These are phyloP conservation scores for Anorthoa munda DNA, from an alignment of 2,888 invertebrate genomes.

Conservation along the genomic window DNA sequence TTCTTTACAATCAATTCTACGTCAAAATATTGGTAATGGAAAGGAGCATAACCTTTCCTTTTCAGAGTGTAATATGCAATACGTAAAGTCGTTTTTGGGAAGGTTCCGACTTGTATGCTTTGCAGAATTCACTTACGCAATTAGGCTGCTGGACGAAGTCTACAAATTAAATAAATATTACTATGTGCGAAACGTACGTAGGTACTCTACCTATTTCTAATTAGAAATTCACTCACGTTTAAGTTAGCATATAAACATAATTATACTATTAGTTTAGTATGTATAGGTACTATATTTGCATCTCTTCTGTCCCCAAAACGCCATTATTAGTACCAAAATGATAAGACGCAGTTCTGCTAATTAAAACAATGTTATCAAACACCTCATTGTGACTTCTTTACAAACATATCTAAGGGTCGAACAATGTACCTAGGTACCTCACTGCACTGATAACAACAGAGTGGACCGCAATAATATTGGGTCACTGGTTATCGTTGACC, in stretches of 20 bases:
- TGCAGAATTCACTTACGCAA: too few relatives aligned
- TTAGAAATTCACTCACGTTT: background rate
- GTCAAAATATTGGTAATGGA: too few relatives aligned
- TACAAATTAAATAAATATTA: background rate
- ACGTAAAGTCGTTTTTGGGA: too few relatives aligned
- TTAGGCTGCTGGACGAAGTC: background rate
- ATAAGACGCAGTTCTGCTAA: conserved; percentile 37
- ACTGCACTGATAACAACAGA: conserved; percentile 37
- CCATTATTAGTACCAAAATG: conserved; percentile 5
- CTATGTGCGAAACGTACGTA: background rate
- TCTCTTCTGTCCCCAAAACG: background rate
- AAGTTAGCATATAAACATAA: background rate
- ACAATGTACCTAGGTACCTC: conserved; percentile 12
- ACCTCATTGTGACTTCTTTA: conserved; percentile 27
- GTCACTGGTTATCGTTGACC: conserved; percentile 49
- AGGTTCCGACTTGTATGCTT: too few relatives aligned
- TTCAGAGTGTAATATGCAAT: too few relatives aligned
- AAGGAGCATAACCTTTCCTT: too few relatives aligned
- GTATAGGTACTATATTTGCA: background rate
- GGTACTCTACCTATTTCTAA: too few relatives aligned
- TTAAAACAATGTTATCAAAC: conserved; percentile 58
- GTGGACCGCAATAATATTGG: conserved; percentile 21
- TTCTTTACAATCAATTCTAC: too few relatives aligned
- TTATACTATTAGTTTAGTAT: too few relatives aligned
- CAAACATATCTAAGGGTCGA: background rate